Base-by-base conservation (phyloP, 2,113 vertebrate genomes). In the Rana temporaria region DNA sequence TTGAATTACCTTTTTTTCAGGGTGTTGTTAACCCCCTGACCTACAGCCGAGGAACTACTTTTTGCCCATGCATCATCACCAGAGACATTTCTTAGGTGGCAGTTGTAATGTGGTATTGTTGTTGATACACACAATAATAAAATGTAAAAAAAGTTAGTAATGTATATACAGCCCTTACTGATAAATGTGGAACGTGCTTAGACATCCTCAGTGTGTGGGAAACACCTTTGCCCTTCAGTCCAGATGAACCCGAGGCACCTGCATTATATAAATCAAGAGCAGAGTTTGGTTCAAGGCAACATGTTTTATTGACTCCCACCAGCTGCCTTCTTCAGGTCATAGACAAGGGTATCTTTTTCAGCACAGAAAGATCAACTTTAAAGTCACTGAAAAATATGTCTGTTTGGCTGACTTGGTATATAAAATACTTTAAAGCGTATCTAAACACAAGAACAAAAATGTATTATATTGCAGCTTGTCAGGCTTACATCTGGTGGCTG, bases 301-400 rank as follows among this genome's bases (percentile, higher is more conserved):
- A 79, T 56, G 30, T 12, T 69, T 68, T 79, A 67, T 69, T 68
- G 19, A 59, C n/a, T 42, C n/a, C 20, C 16, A 57, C 53, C 26
- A 68, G 15, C 52, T 30, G 17, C n/a, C 30, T 34, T 48, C 8
- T 78, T 59, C 65, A 22, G 17, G 6, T 24, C 16, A 24, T 55
- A 20, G 52, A 79, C 77, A 79, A 79, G 77, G 52, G 22, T 79
- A 79, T 79, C 64, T 42, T 67, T 68, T 79, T 79, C 77, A 68
- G 64, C 24, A 79, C 4, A 20, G 62, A 16, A 66, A 32, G 77
- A 79, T 69, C 53, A 59, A 9, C 65, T 79, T 79, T 79, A 59
- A 79, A 57, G 65, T 22, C 53, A 56, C 4, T 69, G 65, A 79
- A 30, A 59, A 79, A 30, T 32, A 32, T 20, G 48, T 67, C 18